Evolutionary conservation across 2,113 vertebrate genomes (phyloP).

Genomic region (Pedetes capensis): DNA sequence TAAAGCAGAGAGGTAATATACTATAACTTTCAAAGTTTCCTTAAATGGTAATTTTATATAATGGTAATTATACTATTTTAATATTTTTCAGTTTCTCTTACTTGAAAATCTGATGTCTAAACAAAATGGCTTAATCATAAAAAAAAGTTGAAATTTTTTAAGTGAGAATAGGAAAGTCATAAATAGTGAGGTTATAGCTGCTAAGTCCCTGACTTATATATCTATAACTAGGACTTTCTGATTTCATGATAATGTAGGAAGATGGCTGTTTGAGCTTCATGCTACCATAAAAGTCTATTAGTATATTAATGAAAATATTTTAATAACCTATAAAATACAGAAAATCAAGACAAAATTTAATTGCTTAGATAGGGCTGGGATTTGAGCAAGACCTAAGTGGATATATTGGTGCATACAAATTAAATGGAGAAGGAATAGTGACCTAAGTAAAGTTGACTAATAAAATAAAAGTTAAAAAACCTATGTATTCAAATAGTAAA

Average conservation of each 20-base stretch:
- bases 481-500: neutral
- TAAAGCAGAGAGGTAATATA: constrained; percentile 68
- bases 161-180: neutral
- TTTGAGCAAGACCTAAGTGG: neutral
- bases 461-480: neutral
- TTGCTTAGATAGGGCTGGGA: neutral
- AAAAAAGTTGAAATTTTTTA: neutral
- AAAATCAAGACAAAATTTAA: neutral
- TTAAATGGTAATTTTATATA: constrained; percentile 22
- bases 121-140: neutral
- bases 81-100: neutral
- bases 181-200: neutral
- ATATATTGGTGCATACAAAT: neutral
- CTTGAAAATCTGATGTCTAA: constrained; percentile 18
- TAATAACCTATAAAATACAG: neutral
- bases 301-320: neutral
- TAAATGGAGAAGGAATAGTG: neutral
- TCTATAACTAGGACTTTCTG: neutral
- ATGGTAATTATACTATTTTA: neutral
- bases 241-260: neutral
- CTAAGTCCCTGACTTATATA: neutral
- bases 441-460: neutral
- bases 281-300: neutral
- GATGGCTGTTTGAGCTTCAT: neutral
- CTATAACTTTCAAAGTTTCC: neutral